Conservation (phyloP, 2,797 vertebrate species). For the Thalassophryne amazonica region DNA sequence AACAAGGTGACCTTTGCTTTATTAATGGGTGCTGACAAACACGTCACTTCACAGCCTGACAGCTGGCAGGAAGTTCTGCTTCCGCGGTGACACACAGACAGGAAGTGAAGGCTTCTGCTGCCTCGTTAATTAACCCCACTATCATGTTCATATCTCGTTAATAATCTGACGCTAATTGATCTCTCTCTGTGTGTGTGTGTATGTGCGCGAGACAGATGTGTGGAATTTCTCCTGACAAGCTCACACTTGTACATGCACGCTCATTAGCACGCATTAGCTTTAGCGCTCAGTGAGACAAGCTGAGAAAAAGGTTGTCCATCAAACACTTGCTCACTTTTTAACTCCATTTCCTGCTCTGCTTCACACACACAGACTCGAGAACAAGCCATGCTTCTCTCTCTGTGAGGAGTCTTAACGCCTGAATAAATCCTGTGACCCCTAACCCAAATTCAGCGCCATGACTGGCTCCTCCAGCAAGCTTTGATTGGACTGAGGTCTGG, state of each 20-base stretch:
- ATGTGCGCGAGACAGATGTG: neutral
- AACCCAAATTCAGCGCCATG: too few species aligned
- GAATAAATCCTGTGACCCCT: too few species aligned
- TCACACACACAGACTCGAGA: neutral
- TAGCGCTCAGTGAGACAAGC: slow-evolving; percentile 7
- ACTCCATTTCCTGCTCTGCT: neutral
- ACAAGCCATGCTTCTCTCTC: too few species aligned
- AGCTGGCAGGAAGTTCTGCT: neutral
- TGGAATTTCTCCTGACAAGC: too few species aligned
- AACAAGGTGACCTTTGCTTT: too few species aligned
- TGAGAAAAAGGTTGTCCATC: slow-evolving; percentile 28
- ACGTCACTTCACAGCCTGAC: neutral
- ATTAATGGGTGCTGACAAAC: too few species aligned
- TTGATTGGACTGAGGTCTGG: too few species aligned
- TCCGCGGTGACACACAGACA: slow-evolving; percentile 7
- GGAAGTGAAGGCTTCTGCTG: slow-evolving; percentile 8
- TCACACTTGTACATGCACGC: slow-evolving; percentile 1
- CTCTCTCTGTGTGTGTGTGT: slow-evolving; percentile 13
- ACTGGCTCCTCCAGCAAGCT: too few species aligned
- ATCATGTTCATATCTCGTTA: slow-evolving; percentile 22
- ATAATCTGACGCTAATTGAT: slow-evolving; percentile 47
- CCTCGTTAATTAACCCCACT: slow-evolving; percentile 34
- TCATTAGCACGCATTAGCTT: slow-evolving; percentile 44
- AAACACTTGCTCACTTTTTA: slow-evolving; percentile 26
- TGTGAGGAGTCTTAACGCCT: too few species aligned